phyloP scores from a whole-genome alignment of 2,797 vertebrate genomes.

The Acomys russatus region DNA sequence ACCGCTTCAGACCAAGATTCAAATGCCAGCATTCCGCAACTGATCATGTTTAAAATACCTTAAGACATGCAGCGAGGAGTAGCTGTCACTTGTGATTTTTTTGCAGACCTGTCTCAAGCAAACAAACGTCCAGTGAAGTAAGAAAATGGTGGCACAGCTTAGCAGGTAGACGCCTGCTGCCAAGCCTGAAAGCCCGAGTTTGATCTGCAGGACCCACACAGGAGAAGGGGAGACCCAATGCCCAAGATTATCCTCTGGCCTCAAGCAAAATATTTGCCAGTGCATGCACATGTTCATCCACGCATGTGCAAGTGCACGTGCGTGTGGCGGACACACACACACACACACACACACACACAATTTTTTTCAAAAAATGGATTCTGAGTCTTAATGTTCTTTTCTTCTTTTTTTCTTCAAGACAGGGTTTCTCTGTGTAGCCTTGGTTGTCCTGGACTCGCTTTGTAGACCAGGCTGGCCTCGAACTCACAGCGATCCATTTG shows the following conservation, averaged over 20 bases:
- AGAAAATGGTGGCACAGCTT: background rate
- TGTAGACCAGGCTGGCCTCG: no score
- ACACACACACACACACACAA: background rate
- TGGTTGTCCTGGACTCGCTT: no score
- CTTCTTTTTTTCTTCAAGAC: no score
- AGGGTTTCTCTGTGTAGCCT: no score
- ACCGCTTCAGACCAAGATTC: background rate
- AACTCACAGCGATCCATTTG: no score
- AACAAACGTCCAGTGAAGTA: background rate
- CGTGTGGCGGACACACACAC: no score
- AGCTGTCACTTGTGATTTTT: background rate
- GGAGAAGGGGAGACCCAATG: background rate
- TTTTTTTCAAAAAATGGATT: background rate
- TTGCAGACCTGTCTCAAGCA: background rate
- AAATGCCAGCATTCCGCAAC: background rate
- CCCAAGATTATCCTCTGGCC: background rate
- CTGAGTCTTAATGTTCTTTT: conserved; percentile 46
- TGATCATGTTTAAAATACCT: background rate
- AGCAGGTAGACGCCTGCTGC: background rate
- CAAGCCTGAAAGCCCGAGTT: background rate
- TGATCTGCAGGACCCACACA: background rate
- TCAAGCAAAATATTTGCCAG: background rate
- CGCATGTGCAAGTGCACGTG: background rate
- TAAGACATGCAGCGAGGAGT: no score
- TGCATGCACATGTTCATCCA: background rate